Evolutionary conservation across 2,113 vertebrate genomes (phyloP).

Genomic region (Isichthys henryi): DNA sequence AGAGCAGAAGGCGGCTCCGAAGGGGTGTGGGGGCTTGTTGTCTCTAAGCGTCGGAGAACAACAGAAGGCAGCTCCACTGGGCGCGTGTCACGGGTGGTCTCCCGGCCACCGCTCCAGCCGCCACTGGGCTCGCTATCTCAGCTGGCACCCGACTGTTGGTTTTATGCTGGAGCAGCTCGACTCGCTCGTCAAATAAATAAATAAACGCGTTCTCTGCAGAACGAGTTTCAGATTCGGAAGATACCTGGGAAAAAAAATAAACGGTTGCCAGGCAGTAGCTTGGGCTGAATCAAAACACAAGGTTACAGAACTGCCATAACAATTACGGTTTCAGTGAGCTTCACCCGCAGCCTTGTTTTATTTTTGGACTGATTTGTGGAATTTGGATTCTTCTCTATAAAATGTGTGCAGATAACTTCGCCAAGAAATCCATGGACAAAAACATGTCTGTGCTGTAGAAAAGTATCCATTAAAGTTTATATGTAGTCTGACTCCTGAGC

Average conservation of each 20-base stretch:
- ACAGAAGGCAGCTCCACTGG: conserved; percentile 6
- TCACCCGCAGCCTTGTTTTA: neutral
- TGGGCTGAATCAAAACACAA: neutral
- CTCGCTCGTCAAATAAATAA: neutral
- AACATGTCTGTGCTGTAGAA: neutral
- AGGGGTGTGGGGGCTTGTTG: neutral
- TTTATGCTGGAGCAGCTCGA: neutral
- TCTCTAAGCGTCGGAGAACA: neutral
- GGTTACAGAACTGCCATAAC: neutral
- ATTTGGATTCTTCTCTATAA: neutral
- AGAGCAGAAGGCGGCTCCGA: neutral
- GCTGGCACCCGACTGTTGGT: neutral
- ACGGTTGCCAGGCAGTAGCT: neutral
- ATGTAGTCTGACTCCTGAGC: neutral
- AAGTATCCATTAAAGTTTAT: neutral
- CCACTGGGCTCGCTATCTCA: neutral
- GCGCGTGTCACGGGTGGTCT: neutral
- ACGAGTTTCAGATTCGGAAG: neutral
- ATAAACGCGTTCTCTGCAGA: neutral
- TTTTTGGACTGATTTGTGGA: neutral
- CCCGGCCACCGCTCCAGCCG: neutral
- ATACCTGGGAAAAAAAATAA: neutral
- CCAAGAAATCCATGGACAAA: neutral
- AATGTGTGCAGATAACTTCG: neutral
- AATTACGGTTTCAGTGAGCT: neutral